Evolutionary conservation across 2,113 vertebrate species (phyloP).

Genomic region (Ardeotis arabs): DNA sequence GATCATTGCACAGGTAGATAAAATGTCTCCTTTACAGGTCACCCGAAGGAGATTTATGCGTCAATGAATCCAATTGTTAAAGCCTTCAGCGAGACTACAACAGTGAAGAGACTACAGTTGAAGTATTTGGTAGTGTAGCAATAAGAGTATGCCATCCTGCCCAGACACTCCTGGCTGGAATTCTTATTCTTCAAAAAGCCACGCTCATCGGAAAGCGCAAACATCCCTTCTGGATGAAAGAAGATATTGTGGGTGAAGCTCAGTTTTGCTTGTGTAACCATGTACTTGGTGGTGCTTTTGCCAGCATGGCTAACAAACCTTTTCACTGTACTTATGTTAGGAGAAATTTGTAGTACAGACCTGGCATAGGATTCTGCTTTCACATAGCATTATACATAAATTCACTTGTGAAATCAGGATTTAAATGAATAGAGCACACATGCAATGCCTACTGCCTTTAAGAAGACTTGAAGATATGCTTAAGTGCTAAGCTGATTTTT

Average conservation of each 20-base stretch:
- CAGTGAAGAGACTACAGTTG: not conserved
- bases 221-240: too few species aligned
- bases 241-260: fast-evolving
- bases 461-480: not conserved
- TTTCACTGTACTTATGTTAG: not conserved
- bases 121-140: not conserved
- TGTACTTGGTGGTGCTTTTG: not conserved
- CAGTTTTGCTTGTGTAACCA: not conserved
- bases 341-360: not conserved
- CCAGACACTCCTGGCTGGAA: not conserved
- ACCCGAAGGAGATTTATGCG: not conserved
- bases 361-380: not conserved
- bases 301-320: not conserved
- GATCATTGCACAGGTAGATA: slow-evolving; percentile 18
- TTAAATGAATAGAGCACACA: not conserved
- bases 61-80: not conserved
- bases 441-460: not conserved
- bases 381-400: not conserved
- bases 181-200: not conserved
- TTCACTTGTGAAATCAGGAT: not conserved
- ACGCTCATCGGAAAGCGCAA: too few species aligned
- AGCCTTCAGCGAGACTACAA: not conserved
- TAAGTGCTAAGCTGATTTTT: not conserved
- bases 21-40: slow-evolving; percentile 4
- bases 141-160: not conserved